Base-by-base conservation (phyloP, 2,113 vertebrate genomes). In the Coptodon bakossiorum region DNA sequence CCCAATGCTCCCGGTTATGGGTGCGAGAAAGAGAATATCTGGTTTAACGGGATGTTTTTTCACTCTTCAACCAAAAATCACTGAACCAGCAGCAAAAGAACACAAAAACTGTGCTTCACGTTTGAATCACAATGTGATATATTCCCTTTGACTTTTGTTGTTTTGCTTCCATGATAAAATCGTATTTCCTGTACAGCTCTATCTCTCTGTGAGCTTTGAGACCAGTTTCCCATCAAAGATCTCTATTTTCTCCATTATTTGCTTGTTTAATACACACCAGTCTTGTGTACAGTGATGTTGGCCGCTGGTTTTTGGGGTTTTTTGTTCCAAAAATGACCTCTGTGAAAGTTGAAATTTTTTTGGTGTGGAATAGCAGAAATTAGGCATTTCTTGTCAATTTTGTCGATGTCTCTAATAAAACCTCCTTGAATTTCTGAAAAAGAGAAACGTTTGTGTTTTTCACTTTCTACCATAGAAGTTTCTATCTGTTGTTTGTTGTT, bases 231-330 rank as follows among this genome's bases (percentile, higher is more conserved):
- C 17, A 38, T 66, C 61, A 66, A 66, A 66, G 38, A 66, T 38
- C 61, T 36, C 4, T 38, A 38, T 38, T 66, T 66, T 38, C 31
- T 66, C 17, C 31, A 66, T 12, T 66, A n/a, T 38, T 66, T 0
- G 31, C 17, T 66, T n/a, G 31, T 66, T 66, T 66, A 1, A 38
- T 66, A n/a, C 31, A 66, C 17, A 7, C 31, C 31, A 36, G 61
- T 66, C 61, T 66, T 66, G 61, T 38, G 59, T 63, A 63, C 59
- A n/a, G 9, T 63, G 59, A 36, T 63, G 59, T 36, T 36, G 3
- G 17, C 31, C 0, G 59, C 17, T 63, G 59, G 16, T n/a, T 63
- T 63, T 36, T 0, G 16, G 14, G 5, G 0, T 0, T 1, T 31
- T 10, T 63, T 36, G 9, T 36, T 36, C 31, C 31, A 36, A 36